Base-by-base conservation (phyloP, 53 echinoderm and acorn worm genomes). In the Antedon mediterranea region DNA sequence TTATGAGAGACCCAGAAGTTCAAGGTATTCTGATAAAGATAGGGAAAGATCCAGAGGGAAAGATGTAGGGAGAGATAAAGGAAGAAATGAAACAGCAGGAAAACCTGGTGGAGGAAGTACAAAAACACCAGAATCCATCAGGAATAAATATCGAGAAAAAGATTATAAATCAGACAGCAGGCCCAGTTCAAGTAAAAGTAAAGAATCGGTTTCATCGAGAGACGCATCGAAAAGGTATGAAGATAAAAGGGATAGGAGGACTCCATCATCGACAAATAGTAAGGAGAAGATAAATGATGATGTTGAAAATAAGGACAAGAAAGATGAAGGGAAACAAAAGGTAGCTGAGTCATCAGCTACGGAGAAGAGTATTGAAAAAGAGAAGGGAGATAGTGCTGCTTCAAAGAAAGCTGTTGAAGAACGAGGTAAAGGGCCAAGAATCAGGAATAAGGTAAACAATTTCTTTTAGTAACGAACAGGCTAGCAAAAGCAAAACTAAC, bases 51-150 rank as follows among this genome's bases (percentile, higher is more conserved):
- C 30, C 15, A 44, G 75, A 29, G 72, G 71, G 71, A 77, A 32
- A 71, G 74, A 31, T 23, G 33, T 74, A 82, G 20, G 43, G 44
- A 86, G 82, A 86, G 70, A 86, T 43, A 73, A 75, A 82, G 30
- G 57, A 77, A 70, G 86, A 82, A 0, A 18, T 31, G 31, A 72
- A 72, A 32, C 73, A 34, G 30, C 73, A 80, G 13, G 78, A 74
- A 28, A 70, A 71, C 34, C 72, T 57, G 29, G 71, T 32, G 76
- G 74, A 78, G 42, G 72, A 78, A 71, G 87, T 81, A 31, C 71
- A 18, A 76, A 34, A 76, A 32, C 28, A 2, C 20, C 33, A 20
- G 76, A 76, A 28, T 20, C 33, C 14, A 28, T 33, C 18, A 31
- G 31, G n/a, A 73, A 78, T 6, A 85, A 28, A 43, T 42, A 37